A percentile compares a stretch with the other conserved stretches of the same genome.
Evolutionary conservation across 1,140 invertebrate species (phyloP).

Genomic region (Metaphire vulgaris): DNA sequence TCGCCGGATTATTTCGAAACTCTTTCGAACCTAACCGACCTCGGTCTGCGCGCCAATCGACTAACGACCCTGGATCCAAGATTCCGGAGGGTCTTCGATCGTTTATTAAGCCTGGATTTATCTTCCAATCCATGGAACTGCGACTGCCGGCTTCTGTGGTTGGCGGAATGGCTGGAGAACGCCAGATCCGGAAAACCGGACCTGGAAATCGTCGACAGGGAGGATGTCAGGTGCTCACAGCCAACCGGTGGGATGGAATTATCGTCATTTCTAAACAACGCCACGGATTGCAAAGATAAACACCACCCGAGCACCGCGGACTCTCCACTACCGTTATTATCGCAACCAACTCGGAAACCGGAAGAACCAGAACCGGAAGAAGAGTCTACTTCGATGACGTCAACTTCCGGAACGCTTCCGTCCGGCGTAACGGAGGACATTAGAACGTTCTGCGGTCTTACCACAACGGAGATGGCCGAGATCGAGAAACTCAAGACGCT

Average conservation of each 20-base stretch:
- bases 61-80: background rate
- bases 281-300: too few species aligned
- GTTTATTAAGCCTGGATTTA: background rate
- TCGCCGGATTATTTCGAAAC: background rate
- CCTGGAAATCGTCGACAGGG: too few species aligned
- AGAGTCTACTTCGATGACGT: too few species aligned
- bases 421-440: background rate
- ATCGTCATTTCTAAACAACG: too few species aligned
- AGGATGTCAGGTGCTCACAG: too few species aligned
- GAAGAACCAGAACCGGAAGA: too few species aligned
- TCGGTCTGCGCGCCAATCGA: background rate
- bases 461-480: background rate
- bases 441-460: background rate
- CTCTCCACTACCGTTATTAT: too few species aligned
- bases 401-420: too few species aligned
- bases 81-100: background rate
- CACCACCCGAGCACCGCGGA: too few species aligned
- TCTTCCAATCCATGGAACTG: background rate
- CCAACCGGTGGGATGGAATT: too few species aligned
- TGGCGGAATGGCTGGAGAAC: background rate
- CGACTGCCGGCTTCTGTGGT: background rate
- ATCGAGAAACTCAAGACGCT: background rate
- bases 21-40: background rate
- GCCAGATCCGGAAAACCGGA: too few species aligned
- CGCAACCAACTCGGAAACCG: too few species aligned